A percentile compares a stretch with the other conserved stretches of the same genome.
Conservation (phyloP, 2,113 vertebrate species). For the Marmota flaviventris region DNA sequence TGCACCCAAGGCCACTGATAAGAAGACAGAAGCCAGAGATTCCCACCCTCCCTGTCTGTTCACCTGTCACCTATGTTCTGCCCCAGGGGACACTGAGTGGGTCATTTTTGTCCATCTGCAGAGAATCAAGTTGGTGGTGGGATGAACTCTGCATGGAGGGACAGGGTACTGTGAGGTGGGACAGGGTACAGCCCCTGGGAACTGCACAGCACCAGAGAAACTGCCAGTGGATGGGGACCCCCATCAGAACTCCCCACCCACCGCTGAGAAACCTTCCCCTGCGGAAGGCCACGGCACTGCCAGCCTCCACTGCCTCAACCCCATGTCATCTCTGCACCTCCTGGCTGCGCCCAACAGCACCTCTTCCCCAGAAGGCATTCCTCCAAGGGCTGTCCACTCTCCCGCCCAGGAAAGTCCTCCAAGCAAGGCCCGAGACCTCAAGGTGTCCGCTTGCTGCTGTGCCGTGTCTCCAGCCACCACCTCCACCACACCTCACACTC, state of each 20-base stretch:
- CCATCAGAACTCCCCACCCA: background rate
- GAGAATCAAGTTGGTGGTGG: too few relatives aligned
- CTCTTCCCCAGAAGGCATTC: background rate
- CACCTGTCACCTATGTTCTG: accelerated
- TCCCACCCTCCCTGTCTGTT: background rate
- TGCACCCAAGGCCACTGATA: background rate
- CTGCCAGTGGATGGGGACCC: background rate
- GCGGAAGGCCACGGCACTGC: background rate
- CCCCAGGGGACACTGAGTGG: accelerated
- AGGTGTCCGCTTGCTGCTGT: accelerated
- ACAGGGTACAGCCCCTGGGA: background rate
- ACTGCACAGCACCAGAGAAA: background rate
- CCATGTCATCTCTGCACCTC: background rate
- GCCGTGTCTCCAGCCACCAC: background rate
- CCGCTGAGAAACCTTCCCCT: background rate
- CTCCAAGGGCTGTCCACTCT: background rate
- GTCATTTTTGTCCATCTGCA: background rate
- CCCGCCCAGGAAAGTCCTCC: background rate
- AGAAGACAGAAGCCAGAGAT: background rate
- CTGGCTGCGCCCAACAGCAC: background rate
- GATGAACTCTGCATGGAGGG: background rate
- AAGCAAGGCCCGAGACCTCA: background rate
- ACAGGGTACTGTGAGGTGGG: background rate
- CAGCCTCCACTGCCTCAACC: background rate
- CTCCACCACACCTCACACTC: background rate